Conservation (phyloP, 1,140 invertebrate genomes). For the Sycophaga agraensis region DNA sequence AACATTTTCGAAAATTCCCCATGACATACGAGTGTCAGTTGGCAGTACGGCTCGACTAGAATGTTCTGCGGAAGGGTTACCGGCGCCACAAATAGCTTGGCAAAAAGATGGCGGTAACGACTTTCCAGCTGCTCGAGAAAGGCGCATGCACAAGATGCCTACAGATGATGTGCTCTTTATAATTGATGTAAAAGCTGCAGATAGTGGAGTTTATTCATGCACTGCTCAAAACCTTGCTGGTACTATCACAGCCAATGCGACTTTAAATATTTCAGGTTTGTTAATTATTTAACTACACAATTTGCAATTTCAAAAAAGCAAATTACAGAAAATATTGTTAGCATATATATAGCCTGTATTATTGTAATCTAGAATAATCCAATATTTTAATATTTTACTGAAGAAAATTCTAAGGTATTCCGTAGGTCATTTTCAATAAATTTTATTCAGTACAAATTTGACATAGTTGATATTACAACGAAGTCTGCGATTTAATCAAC, state of each 20-base stretch:
- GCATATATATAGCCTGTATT: too few species aligned
- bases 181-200: conserved; percentile 80
- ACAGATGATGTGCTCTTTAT: conserved; percentile 92
- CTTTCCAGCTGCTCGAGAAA: conserved; percentile 91
- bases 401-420: too few species aligned
- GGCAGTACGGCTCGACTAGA: conserved; percentile 85
- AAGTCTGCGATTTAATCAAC: too few species aligned
- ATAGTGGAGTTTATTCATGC: conserved; percentile 92
- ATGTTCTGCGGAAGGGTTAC: conserved; percentile 88
- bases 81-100: conserved; percentile 85
- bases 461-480: too few species aligned
- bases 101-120: conserved; percentile 93
- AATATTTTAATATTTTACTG: too few species aligned
- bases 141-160: conserved; percentile 89
- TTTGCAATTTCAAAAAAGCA: too few species aligned
- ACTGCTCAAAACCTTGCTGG: conserved; percentile 89
- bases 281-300: background rate
- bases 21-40: conserved; percentile 79
- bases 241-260: conserved; percentile 81
- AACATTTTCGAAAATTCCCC: conserved; percentile 81
- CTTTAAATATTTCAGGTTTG: conserved; percentile 79
- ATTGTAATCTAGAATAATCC: too few species aligned
- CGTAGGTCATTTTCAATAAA: too few species aligned
- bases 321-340: too few species aligned
- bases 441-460: too few species aligned